phyloP scores from a whole-genome alignment of 2,888 invertebrate genomes.

The Melipona bicolor region DNA sequence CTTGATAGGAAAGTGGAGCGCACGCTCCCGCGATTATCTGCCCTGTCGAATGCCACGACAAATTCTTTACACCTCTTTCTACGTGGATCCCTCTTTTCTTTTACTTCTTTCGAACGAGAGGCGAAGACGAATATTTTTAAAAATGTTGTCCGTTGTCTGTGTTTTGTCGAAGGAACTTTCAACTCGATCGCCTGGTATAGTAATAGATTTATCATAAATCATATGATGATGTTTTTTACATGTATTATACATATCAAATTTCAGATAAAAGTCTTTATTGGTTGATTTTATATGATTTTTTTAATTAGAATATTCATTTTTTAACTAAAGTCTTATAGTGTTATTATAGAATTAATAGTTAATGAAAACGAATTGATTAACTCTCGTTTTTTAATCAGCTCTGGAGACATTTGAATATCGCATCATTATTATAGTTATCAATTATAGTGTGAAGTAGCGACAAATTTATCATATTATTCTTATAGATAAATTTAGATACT shows the following conservation, averaged over 20 bases:
- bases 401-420: too few relatives aligned
- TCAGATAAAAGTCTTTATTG: too few relatives aligned
- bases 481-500: neutral
- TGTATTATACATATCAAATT: too few relatives aligned
- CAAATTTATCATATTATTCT: neutral
- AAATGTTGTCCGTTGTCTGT: neutral
- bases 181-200: too few relatives aligned
- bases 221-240: too few relatives aligned
- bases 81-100: neutral
- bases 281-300: too few relatives aligned
- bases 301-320: too few relatives aligned
- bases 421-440: neutral
- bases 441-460: neutral
- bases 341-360: too few relatives aligned
- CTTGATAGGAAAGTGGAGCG: slow-evolving; percentile 80
- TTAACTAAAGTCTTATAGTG: too few relatives aligned
- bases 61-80: slow-evolving; percentile 64
- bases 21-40: slow-evolving; percentile 75
- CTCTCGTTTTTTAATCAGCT: too few relatives aligned
- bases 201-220: too few relatives aligned
- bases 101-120: accelerated
- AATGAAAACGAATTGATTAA: too few relatives aligned
- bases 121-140: neutral
- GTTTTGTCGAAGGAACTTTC: neutral
- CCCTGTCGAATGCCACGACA: slow-evolving; percentile 69